These are phyloP conservation scores for Trichopria drosophilae DNA, from an alignment of 2,888 invertebrate species.

Conservation along the genomic window DNA sequence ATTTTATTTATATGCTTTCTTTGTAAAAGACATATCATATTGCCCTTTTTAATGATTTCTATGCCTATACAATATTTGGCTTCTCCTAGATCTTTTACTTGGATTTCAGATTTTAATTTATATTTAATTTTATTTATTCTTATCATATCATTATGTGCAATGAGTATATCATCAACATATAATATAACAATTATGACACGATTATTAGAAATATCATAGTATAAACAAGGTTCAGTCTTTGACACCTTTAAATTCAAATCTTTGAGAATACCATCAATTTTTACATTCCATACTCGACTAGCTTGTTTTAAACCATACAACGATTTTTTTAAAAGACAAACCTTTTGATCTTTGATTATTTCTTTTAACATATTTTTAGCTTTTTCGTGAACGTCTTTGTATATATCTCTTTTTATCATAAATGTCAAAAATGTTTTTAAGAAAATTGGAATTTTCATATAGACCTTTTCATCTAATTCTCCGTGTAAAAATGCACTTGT, in stretches of 20 bases:
- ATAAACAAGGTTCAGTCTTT: not conserved
- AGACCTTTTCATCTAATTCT: constrained; percentile 6
- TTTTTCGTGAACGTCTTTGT: constrained; percentile 1
- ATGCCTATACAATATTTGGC: constrained; percentile 15
- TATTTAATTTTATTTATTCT: constrained; percentile 11
- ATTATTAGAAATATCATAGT: too few relatives aligned
- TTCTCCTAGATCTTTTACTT: constrained; percentile 15
- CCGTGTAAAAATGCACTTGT: constrained; percentile 11
- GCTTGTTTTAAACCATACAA: not conserved
- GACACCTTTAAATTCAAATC: not conserved
- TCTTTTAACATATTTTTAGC: constrained; percentile 5
- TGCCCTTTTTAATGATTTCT: constrained; percentile 6
- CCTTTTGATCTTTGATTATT: constrained; percentile 5
- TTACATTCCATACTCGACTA: not conserved
- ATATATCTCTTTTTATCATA: constrained; percentile 1
- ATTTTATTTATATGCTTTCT: constrained; percentile 8
- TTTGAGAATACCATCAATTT: not conserved
- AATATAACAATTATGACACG: too few relatives aligned
- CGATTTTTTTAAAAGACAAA: not conserved
- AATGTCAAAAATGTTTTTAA: constrained; percentile 4
- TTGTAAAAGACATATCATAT: constrained; percentile 6
- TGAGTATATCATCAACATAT: too few relatives aligned
- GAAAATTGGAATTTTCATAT: constrained; percentile 6
- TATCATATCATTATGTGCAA: constrained; percentile 3
- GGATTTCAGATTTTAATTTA: constrained; percentile 4